These are phyloP conservation scores for Hypanus sabinus DNA, from an alignment of 2,113 vertebrate genomes.

Conservation along the genomic window DNA sequence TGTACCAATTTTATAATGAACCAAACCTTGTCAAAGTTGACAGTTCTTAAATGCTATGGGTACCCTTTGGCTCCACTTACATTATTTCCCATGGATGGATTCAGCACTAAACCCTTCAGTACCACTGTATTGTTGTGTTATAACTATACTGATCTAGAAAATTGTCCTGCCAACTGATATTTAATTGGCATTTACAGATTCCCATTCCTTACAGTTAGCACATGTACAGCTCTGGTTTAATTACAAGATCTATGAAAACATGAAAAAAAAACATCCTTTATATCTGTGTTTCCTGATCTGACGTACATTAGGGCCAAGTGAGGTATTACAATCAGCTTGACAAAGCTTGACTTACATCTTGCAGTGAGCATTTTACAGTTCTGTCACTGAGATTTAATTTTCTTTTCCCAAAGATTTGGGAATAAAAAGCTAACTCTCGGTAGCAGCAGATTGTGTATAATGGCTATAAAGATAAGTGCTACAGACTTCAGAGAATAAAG, in stretches of 20 bases:
- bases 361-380: neutral
- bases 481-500: neutral
- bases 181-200: neutral
- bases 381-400: constrained; percentile 12
- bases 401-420: neutral
- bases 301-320: neutral
- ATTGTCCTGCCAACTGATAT: neutral
- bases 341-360: neutral
- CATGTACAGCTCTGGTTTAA: neutral
- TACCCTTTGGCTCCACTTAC: neutral
- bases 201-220: neutral
- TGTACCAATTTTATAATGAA: neutral
- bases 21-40: neutral
- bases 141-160: neutral
- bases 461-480: neutral
- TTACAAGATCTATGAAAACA: neutral
- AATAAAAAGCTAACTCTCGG: neutral
- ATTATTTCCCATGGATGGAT: neutral
- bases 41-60: neutral
- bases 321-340: neutral
- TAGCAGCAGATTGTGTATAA: neutral
- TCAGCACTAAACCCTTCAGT: neutral
- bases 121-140: neutral
- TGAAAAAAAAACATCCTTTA: neutral
- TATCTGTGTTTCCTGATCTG: neutral